phyloP scores from a whole-genome alignment of 2,888 invertebrate genomes.

The Lithodes maja region DNA sequence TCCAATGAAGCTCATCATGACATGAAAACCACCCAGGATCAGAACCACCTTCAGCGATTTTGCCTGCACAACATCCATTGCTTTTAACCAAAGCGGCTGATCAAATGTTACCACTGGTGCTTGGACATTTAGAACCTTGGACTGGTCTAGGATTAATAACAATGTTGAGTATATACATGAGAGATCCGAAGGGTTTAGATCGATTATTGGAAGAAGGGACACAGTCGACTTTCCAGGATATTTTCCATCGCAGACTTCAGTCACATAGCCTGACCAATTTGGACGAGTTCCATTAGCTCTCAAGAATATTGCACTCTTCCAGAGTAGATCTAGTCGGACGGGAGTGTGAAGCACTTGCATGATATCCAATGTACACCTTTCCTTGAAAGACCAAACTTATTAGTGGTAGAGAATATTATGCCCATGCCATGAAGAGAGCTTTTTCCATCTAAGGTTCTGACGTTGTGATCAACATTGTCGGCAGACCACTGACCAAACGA shows the following conservation, averaged over 20 bases:
- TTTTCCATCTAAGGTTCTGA: neutral
- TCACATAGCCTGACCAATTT: constrained; percentile 1
- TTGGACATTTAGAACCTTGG: neutral
- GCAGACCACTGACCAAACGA: neutral
- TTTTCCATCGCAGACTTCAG: neutral
- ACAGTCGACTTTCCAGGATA: constrained; percentile 14
- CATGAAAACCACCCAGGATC: neutral
- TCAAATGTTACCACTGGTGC: neutral
- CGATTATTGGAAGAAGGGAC: constrained; percentile 10
- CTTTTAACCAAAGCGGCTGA: neutral
- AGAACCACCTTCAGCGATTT: neutral
- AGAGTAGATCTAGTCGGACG: neutral
- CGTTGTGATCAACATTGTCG: constrained; percentile 10
- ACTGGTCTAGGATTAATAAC: neutral
- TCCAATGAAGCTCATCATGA: neutral
- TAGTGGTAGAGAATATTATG: neutral
- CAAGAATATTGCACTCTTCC: neutral
- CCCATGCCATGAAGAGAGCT: neutral
- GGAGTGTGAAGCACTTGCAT: neutral
- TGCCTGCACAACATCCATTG: neutral
- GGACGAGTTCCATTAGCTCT: neutral
- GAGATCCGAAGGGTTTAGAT: neutral
- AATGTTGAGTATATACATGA: neutral
- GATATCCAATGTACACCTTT: neutral
- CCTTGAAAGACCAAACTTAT: neutral